Evolutionary conservation across 2,113 vertebrate species (phyloP).

Genomic region (Leptobrachium ailaonicum): DNA sequence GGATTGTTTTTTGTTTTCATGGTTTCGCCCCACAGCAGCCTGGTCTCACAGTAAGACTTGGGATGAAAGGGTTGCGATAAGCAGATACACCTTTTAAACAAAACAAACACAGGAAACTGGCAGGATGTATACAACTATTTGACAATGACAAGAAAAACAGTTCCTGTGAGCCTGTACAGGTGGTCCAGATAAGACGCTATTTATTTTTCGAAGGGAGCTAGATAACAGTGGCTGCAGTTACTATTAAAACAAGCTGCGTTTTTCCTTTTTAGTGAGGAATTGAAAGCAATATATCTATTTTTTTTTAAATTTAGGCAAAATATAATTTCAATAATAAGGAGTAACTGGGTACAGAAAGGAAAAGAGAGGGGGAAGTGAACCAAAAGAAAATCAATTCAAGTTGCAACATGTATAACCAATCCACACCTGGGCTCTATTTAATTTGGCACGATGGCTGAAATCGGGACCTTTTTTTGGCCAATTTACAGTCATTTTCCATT

Average conservation of each 20-base stretch:
- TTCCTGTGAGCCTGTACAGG: slow-evolving; percentile 18
- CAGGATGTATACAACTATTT: slow-evolving; percentile 28
- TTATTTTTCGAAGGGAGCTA: slow-evolving; percentile 1
- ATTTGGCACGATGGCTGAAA: too few relatives aligned
- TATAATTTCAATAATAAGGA: too few relatives aligned
- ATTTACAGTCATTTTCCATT: too few relatives aligned
- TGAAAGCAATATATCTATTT: too few relatives aligned
- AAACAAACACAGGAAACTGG: slow-evolving; percentile 35
- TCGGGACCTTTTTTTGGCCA: too few relatives aligned
- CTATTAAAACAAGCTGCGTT: not conserved
- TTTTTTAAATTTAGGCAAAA: too few relatives aligned
- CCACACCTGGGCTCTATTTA: too few relatives aligned
- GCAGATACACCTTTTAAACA: not conserved
- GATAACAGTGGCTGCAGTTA: not conserved
- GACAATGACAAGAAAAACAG: not conserved
- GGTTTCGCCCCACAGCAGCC: not conserved
- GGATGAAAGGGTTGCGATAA: slow-evolving; percentile 1
- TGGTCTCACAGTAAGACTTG: not conserved
- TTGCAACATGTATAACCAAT: too few relatives aligned
- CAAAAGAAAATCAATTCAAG: too few relatives aligned
- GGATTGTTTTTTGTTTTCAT: not conserved
- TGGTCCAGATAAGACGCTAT: not conserved
- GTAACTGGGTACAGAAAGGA: too few relatives aligned
- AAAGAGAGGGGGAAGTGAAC: too few relatives aligned
- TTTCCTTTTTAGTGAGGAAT: too few relatives aligned